Conservation (phyloP, 2,888 invertebrate species). For the Chrysodeixis includens region DNA sequence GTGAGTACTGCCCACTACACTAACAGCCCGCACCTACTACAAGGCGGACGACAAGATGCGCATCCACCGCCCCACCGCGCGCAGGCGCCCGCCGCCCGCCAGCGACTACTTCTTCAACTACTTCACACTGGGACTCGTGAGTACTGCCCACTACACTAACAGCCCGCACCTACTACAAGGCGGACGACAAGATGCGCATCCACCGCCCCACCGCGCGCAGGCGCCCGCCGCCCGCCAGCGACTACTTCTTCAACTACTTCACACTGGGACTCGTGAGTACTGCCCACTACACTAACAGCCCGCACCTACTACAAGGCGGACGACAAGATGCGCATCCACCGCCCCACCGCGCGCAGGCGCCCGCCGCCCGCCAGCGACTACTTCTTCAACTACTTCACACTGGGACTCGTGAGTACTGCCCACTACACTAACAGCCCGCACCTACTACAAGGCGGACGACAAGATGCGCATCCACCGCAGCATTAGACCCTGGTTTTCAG, state of each 20-base stretch:
- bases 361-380: conserved; percentile 97
- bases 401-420: conserved; percentile 90
- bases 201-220: conserved; percentile 95
- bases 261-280: conserved; percentile 92
- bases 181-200: conserved; percentile 99
- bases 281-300: too few relatives aligned
- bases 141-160: too few relatives aligned
- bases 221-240: conserved; percentile 94
- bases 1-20: conserved; percentile 88
- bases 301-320: too few relatives aligned
- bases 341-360: conserved; percentile 94
- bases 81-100: conserved; percentile 92
- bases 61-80: conserved; percentile 97
- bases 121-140: conserved; percentile 94
- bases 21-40: conserved; percentile 92
- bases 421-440: too few relatives aligned
- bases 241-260: conserved; percentile 99
- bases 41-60: conserved; percentile 99
- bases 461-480: conserved; percentile 99
- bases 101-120: conserved; percentile 99
- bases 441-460: too few relatives aligned
- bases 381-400: conserved; percentile 99
- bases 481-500: too few relatives aligned
- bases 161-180: too few relatives aligned
- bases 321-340: conserved; percentile 99